phyloP scores from a whole-genome alignment of 35 echinoderm and acorn worm species.

The Strongylocentrotus purpuratus region DNA sequence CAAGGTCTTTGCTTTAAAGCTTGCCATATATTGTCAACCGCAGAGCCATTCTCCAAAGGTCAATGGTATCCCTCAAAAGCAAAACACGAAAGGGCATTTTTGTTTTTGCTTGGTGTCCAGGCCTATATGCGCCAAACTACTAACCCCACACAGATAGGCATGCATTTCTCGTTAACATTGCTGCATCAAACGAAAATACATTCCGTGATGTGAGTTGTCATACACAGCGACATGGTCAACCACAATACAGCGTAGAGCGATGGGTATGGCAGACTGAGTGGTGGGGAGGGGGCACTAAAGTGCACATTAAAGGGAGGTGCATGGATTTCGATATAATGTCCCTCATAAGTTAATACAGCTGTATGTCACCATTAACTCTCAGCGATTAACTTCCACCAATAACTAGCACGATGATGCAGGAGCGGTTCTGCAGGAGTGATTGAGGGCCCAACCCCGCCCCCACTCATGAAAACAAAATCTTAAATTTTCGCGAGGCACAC shows the following conservation, averaged over 20 bases:
- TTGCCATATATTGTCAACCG: background rate
- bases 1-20: background rate
- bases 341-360: no score
- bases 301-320: background rate
- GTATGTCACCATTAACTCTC: no score
- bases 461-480: no score
- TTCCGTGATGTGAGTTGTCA: background rate
- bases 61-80: background rate
- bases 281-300: background rate
- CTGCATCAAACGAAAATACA: conserved; percentile 16
- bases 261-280: background rate
- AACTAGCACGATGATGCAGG: no score
- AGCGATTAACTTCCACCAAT: no score
- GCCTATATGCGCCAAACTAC: background rate
- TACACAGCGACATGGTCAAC: background rate
- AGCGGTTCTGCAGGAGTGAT: no score
- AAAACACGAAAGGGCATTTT: background rate
- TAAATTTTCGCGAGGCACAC: no score
- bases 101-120: background rate
- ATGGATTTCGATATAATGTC: no score
- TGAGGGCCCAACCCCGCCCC: no score
- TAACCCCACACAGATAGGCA: background rate
- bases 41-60: background rate
- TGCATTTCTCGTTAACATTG: conserved; percentile 29
- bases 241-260: background rate